A percentile compares a stretch with the other conserved stretches of the same genome.
These are phyloP conservation scores for Agonum fuliginosum DNA, from an alignment of 2,888 invertebrate genomes.

Conservation along the genomic window DNA sequence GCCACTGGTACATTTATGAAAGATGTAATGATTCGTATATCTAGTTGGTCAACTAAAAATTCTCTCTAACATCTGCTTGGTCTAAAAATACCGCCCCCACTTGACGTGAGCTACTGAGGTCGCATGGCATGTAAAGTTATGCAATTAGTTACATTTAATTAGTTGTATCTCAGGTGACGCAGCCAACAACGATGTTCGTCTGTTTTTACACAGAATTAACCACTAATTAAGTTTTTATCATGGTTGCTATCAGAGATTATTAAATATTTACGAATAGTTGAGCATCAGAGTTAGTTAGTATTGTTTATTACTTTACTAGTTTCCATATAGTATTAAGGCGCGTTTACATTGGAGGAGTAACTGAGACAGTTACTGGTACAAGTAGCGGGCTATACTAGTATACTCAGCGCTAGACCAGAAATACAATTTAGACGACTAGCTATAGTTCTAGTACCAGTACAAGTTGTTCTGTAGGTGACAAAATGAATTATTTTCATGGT, in stretches of 20 bases:
- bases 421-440: no score
- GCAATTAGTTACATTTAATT: slow-evolving; percentile 2
- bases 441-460: no score
- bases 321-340: background rate
- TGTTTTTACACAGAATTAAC: background rate
- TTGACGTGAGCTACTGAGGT: background rate
- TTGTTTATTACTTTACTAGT: background rate
- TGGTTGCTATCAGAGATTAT: background rate
- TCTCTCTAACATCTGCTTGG: background rate
- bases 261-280: slow-evolving; percentile 2
- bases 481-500: no score
- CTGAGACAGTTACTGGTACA: no score
- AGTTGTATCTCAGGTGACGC: background rate
- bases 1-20: background rate
- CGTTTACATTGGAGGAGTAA: no score
- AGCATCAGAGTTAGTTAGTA: background rate
- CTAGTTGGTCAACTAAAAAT: background rate
- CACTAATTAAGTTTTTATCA: background rate
- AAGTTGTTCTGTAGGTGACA: no score
- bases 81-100: background rate
- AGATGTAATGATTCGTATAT: background rate
- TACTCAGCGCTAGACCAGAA: no score
- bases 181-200: background rate
- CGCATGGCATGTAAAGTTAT: background rate
- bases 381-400: no score